Evolutionary conservation across 1,140 invertebrate species (phyloP).

Genomic region (Mya arenaria): DNA sequence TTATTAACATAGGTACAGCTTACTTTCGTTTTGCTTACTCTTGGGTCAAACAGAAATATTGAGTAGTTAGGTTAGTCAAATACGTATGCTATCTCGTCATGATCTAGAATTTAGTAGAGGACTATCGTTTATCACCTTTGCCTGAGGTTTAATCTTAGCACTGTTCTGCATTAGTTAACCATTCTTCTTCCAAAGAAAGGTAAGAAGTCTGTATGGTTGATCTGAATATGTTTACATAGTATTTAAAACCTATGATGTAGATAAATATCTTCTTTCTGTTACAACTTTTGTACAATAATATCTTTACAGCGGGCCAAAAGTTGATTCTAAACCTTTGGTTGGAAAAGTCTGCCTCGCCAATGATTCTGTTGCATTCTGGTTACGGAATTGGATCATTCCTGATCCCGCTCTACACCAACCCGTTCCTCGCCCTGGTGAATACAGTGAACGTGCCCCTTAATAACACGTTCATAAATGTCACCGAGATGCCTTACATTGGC

Average conservation of each 20-base stretch:
- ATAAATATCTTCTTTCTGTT: neutral
- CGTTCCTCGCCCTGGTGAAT: neutral
- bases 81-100: too few species aligned
- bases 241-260: too few species aligned
- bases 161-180: too few species aligned
- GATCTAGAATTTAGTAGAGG: too few species aligned
- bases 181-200: too few species aligned
- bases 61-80: too few species aligned
- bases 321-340: neutral
- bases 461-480: neutral
- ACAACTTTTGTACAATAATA: neutral
- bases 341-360: constrained; percentile 17
- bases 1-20: constrained; percentile 64
- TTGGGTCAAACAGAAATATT: too few species aligned
- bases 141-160: too few species aligned
- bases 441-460: neutral
- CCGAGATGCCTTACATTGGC: neutral
- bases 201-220: too few species aligned
- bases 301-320: neutral
- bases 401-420: neutral
- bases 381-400: constrained; percentile 38
- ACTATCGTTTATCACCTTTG: too few species aligned
- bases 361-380: constrained; percentile 28
- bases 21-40: too few species aligned
- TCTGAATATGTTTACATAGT: too few species aligned